A percentile compares a stretch with the other conserved stretches of the same genome.
These are phyloP conservation scores for Pseudococcus longispinus DNA, from an alignment of 2,888 invertebrate species.

Conservation along the genomic window DNA sequence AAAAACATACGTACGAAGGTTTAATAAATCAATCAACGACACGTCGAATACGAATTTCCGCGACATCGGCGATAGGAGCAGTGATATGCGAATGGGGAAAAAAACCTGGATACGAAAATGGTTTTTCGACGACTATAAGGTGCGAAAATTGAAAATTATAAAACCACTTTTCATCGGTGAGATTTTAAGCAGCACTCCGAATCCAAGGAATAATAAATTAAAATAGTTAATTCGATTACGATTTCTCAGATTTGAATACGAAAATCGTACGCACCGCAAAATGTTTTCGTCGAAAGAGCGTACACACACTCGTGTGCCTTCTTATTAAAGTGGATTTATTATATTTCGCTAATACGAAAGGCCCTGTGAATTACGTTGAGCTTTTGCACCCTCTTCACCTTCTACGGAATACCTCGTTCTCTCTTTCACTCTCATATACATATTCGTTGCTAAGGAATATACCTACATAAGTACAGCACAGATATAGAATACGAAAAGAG, in stretches of 20 bases:
- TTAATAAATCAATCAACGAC: background rate
- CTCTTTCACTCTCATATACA: background rate
- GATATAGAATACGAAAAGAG: background rate
- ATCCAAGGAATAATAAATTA: constrained; percentile 1
- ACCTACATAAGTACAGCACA: too few species aligned
- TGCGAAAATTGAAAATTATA: constrained; percentile 16
- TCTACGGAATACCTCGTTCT: background rate
- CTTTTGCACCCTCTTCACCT: background rate
- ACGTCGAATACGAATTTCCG: background rate
- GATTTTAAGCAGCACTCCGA: background rate
- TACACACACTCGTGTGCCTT: background rate
- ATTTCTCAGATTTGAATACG: constrained; percentile 26
- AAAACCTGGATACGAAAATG: background rate
- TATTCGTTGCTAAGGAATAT: constrained; percentile 24
- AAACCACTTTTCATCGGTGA: background rate
- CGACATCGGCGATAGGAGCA: background rate
- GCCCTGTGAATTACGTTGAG: background rate
- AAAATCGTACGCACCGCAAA: constrained; percentile 4
- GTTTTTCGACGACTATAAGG: background rate
- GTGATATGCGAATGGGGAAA: background rate
- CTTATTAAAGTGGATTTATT: constrained; percentile 35
- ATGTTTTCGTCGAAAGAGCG: background rate
- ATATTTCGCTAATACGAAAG: constrained; percentile 28
- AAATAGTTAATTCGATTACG: constrained; percentile 33
- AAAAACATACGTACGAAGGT: background rate